Conservation (phyloP, 2,888 invertebrate genomes). For the Hirtodrosophila cameraria region DNA sequence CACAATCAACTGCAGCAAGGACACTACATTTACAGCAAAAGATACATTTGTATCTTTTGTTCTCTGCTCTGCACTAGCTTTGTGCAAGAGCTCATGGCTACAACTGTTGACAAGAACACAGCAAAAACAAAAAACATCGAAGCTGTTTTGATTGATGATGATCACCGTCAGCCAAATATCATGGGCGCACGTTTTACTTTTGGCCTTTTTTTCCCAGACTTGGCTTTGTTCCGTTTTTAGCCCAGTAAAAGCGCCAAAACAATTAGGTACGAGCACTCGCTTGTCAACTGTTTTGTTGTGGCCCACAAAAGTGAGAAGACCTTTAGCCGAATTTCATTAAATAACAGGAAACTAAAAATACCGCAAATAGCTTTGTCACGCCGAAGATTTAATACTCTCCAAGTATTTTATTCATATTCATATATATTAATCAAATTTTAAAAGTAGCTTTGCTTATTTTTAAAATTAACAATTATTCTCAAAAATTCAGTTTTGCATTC, state of each 20-base stretch:
- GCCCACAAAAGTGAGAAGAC: conserved; percentile 18
- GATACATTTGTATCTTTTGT: conserved; percentile 31
- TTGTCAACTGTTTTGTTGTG: conserved; percentile 30
- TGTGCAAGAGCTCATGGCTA: conserved; percentile 21
- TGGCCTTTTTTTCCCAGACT: conserved; percentile 26
- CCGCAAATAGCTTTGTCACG: not conserved
- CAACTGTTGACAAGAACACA: conserved; percentile 31
- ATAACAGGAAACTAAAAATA: conserved; percentile 9
- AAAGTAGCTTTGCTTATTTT: no score
- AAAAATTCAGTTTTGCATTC: no score
- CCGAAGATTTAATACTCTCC: conserved; percentile 1
- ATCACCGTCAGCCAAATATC: conserved; percentile 32
- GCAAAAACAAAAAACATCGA: conserved; percentile 19
- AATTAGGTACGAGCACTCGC: conserved; percentile 24
- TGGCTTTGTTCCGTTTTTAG: conserved; percentile 28
- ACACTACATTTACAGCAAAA: conserved; percentile 10
- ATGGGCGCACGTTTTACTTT: conserved; percentile 43
- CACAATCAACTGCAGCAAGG: conserved; percentile 40
- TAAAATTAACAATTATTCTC: no score
- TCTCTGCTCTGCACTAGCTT: not conserved
- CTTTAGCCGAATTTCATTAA: conserved; percentile 1
- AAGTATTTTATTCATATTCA: no score
- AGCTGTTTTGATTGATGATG: conserved; percentile 48
- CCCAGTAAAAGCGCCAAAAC: conserved; percentile 37
- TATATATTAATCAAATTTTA: no score